Evolutionary conservation across 2,888 invertebrate genomes (phyloP), one percentile per base, ranked within the genome.

Genomic region (Ditylenchus weischeri): DNA sequence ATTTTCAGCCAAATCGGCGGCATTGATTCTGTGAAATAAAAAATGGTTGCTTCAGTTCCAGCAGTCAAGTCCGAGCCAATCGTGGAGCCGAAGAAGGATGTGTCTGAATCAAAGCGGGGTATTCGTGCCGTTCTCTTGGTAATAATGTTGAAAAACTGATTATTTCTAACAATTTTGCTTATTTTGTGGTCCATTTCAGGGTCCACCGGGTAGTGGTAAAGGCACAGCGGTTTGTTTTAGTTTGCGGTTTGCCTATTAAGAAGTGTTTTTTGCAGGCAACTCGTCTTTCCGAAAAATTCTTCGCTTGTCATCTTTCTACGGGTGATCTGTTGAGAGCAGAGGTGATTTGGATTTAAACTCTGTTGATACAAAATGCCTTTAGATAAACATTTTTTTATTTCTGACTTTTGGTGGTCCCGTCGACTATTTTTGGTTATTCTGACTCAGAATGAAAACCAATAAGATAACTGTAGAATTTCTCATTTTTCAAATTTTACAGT

Each of bases 181-280:
- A 43, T 43, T 43, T 43, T 15, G 43, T 43, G 1, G 8, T 15
- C 11, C 43, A 43, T 43, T 43, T 43, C 85, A 95, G 72, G 96
- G 95, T 13, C 95, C 95, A 29, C 95, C 96, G 62, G 95, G 95
- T 60, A 91, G 94, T 51, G 96, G 95, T 29, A 96, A 96, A 86
- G 95, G 95, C 71, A 96, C 95, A 70, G 94, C 94, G 89, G 94
- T 72, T 18, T 0, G 51, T 72, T 72, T 72, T 5, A 29, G 29
- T 29, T 69, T 35, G 54, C 10, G 54, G 11, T 21, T 23, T 54
- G 11, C 54, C n/a, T 13, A n/a, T 15, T 71, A 0, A 54, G 15
- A 11, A 23, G 11, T 7, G 5, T 61, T n/a, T n/a, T 60, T 78
- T 50, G 5, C 83, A 94, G 93, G 95, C 94, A 29, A 92, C 92